Base-by-base conservation (phyloP, 2,113 vertebrate species). In the Paradisaea rubra region DNA sequence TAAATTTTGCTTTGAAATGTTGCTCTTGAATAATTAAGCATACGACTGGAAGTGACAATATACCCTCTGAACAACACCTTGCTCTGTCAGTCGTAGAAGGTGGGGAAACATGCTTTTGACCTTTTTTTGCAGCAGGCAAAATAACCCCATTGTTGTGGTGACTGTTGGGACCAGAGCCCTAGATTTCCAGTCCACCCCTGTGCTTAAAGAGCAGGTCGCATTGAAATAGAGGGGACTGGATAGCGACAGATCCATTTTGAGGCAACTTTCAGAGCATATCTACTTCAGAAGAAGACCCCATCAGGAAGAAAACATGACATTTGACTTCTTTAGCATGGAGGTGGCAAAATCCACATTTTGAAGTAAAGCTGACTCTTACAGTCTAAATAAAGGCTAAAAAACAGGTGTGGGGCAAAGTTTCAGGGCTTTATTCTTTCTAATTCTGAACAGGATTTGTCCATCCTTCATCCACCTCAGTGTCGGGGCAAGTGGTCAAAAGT, bases 141-240 rank as follows among this genome's bases (percentile, higher is more conserved):
- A 63, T 15, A 45, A 17, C 9, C 5, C 39, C 11, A 9, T 9
- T 0, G 0, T 42, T 39, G 4, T 28, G 11, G 24, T 50, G 33
- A 42, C 10, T 30, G 10, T 2, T 86, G 11, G 27, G 37, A 56
- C 10, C 19, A 70, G 33, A 88, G 44, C 2, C 18, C 3, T 12
- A 21, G 30, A 28, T 9, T 85, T 41, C 9, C 18, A 28, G 23
- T 17, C 21, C 14, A 44, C 2, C 2, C 17, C 16, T 47, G 15
- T 31, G 17, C 10, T 47, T 41, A 20, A 91, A 64, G 9, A 78
- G 33, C 7, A 35, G 13, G 6, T 44, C 5, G 5, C 41, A 8
- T 4, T 41, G 15, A 63, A 70, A 56, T 1, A 81, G 60, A 59
- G 13, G 25, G 20, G 15, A 30, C 28, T 45, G 24, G 33, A 19